These are phyloP conservation scores for Theonella swinhoei DNA, from an alignment of 37 sponge, comb jelly and placozoan species.

Conservation along the genomic window DNA sequence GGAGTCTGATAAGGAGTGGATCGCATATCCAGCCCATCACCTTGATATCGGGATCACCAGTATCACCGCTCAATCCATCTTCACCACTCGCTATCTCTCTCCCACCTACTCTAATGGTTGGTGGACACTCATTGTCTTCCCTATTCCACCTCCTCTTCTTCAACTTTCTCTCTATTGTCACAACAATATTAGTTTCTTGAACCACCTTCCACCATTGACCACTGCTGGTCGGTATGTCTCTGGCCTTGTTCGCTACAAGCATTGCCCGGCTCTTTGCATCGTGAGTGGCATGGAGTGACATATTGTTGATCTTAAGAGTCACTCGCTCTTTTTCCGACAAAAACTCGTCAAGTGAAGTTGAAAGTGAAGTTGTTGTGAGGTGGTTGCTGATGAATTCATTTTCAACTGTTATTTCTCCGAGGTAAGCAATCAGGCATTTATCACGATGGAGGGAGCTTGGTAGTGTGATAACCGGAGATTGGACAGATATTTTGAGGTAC, in stretches of 20 bases:
- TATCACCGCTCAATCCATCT: not conserved
- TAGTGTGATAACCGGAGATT: constrained; percentile 72
- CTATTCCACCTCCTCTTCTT: not conserved
- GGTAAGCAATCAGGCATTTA: constrained; percentile 68
- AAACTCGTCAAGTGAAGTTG: not conserved
- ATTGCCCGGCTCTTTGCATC: constrained; percentile 44
- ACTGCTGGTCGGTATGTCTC: not conserved
- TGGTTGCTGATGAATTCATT: constrained; percentile 45
- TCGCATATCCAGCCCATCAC: constrained; percentile 39
- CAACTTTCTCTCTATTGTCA: constrained; percentile 40
- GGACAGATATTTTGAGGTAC: constrained; percentile 48
- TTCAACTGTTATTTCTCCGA: constrained; percentile 76
- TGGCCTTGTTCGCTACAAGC: constrained; percentile 9
- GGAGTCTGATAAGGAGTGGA: constrained; percentile 43
- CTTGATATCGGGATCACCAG: constrained; percentile 20
- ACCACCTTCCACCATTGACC: constrained; percentile 64
- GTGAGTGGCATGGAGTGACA: constrained; percentile 60
- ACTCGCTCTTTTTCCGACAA: constrained; percentile 26
- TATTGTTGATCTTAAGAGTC: constrained; percentile 21
- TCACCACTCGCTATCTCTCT: not conserved
- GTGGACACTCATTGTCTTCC: not conserved
- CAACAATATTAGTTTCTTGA: constrained; percentile 25
- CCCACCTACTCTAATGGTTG: too few relatives aligned
- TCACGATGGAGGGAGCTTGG: constrained; percentile 52
- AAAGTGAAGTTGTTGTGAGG: not conserved